Evolutionary conservation across 2,113 vertebrate genomes (phyloP).

Genomic region (Urocitellus parryii): DNA sequence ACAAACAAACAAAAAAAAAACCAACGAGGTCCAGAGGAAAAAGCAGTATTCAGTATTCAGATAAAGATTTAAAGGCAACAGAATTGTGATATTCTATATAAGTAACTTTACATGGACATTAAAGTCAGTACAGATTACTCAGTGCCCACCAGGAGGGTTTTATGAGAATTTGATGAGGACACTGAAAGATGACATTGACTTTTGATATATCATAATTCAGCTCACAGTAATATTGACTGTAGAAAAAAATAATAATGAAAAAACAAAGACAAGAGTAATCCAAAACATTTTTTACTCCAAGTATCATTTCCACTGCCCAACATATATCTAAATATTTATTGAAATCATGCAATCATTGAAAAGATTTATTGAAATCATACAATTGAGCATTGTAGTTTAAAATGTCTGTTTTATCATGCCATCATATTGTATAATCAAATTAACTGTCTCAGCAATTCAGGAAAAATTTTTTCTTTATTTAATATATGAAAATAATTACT

Average conservation of each 20-base stretch:
- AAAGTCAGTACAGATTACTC: too few species aligned
- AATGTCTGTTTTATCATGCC: not conserved
- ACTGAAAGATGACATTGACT: too few species aligned
- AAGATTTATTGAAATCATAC: not conserved
- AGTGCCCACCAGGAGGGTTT: too few species aligned
- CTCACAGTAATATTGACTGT: not conserved
- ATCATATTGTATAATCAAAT: not conserved
- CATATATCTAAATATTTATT: not conserved
- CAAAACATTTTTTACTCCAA: not conserved
- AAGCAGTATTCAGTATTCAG: not conserved
- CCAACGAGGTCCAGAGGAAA: not conserved
- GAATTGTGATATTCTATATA: not conserved
- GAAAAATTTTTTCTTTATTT: not conserved
- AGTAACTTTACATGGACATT: not conserved
- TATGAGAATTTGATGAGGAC: too few species aligned
- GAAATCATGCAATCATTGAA: too few species aligned
- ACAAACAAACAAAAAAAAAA: too few species aligned
- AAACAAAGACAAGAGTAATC: not conserved
- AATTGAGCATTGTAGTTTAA: not conserved
- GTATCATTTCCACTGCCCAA: not conserved
- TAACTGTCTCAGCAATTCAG: not conserved
- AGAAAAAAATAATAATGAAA: not conserved
- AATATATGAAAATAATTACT: not conserved
- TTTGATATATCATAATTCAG: not conserved
- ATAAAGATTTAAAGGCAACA: not conserved